These are phyloP conservation scores for Synodontis membranacea DNA, from an alignment of 2,113 vertebrate genomes.

Conservation along the genomic window DNA sequence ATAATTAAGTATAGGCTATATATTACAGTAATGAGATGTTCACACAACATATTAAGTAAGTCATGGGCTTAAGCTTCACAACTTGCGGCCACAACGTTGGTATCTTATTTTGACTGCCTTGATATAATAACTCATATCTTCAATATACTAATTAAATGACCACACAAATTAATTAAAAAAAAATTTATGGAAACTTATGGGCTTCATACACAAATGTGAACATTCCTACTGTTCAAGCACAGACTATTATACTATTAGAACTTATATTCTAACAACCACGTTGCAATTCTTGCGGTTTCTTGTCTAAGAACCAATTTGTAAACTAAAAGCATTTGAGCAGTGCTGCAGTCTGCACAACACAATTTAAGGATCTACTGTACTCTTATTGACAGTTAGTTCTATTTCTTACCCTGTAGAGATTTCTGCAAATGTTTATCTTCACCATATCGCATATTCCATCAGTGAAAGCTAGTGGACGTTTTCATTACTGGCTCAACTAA, in stretches of 20 bases:
- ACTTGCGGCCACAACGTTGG: too few species aligned
- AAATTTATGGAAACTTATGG: too few species aligned
- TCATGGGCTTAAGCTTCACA: too few species aligned
- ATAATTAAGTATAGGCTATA: too few species aligned
- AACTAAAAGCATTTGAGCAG: not conserved
- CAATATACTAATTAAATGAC: too few species aligned
- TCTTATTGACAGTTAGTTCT: not conserved
- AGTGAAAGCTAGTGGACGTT: not conserved
- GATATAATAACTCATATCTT: too few species aligned
- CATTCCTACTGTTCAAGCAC: not conserved
- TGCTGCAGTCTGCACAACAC: not conserved
- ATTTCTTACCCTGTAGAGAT: not conserved
- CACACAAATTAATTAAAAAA: too few species aligned
- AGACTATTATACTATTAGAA: not conserved
- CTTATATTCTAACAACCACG: not conserved
- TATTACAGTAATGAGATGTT: too few species aligned
- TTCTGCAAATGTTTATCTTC: slow-evolving; percentile 9
- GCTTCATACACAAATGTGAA: not conserved
- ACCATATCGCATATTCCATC: slow-evolving; percentile 21
- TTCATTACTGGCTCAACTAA: slow-evolving; percentile 15
- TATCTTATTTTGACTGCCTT: too few species aligned
- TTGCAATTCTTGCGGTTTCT: not conserved
- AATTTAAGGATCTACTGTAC: not conserved
- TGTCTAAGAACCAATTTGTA: not conserved
- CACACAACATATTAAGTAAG: too few species aligned